These are phyloP conservation scores for Macaca mulatta DNA, from an alignment of 2,113 vertebrate species.

Conservation along the genomic window DNA sequence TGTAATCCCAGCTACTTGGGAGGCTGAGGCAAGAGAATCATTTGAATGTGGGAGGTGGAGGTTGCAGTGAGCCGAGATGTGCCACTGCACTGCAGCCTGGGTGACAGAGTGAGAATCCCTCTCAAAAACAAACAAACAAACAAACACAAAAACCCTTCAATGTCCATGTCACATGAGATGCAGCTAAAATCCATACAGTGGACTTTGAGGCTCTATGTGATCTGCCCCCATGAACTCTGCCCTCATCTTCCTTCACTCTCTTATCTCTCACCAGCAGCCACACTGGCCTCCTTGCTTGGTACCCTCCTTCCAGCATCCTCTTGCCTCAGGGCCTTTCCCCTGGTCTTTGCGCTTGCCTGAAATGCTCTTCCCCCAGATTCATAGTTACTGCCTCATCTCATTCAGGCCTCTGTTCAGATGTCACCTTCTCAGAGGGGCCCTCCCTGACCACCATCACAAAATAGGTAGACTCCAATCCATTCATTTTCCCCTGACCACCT, in stretches of 20 bases:
- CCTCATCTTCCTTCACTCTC: not conserved
- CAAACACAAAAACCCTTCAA: not conserved
- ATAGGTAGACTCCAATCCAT: not conserved
- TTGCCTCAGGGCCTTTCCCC: not conserved
- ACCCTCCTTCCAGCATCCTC: not conserved
- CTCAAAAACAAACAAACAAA: no score
- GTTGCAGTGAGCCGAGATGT: no score
- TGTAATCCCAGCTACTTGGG: no score
- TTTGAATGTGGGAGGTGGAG: no score
- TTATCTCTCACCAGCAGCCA: not conserved
- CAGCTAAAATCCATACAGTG: not conserved
- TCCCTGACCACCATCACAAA: not conserved
- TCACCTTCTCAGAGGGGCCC: not conserved
- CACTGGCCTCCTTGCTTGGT: not conserved
- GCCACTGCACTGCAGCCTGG: no score
- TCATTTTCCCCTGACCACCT: not conserved
- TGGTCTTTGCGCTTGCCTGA: not conserved
- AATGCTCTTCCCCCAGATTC: not conserved
- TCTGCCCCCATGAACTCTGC: fast-evolving
- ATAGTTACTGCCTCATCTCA: not conserved
- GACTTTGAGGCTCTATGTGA: not conserved
- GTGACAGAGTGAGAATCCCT: no score
- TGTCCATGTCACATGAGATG: not conserved
- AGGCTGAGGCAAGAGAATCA: no score
- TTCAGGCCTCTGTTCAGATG: not conserved